These are phyloP conservation scores for Bemisia tabaci DNA, from an alignment of 1,140 invertebrate genomes.

Conservation along the genomic window DNA sequence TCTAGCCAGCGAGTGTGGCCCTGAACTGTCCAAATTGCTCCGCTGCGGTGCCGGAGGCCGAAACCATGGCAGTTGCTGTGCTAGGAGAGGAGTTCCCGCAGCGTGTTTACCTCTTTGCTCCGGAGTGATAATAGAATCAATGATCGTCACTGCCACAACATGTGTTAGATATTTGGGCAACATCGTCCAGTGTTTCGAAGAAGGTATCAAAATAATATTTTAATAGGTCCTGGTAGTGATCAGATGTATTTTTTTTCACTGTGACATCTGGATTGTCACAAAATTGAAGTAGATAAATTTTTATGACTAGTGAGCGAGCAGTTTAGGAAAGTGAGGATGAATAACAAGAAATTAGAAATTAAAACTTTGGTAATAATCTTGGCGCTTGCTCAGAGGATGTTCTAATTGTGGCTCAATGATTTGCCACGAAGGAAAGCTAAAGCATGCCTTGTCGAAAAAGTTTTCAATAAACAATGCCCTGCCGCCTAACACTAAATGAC, in stretches of 20 bases:
- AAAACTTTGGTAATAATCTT: too few species aligned
- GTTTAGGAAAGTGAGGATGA: too few species aligned
- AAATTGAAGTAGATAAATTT: too few species aligned
- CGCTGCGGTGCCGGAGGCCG: slow-evolving; percentile 55
- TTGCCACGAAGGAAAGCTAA: too few species aligned
- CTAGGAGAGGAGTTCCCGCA: slow-evolving; percentile 52
- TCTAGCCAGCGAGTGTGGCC: slow-evolving; percentile 45
- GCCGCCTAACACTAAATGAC: too few species aligned
- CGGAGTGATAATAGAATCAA: slow-evolving; percentile 40
- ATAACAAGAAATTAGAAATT: too few species aligned
- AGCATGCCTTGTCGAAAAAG: too few species aligned
- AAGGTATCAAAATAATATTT: slow-evolving; percentile 39
- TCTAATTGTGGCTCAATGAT: too few species aligned
- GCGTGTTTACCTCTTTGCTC: slow-evolving; percentile 56
- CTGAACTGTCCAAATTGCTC: slow-evolving; percentile 51
- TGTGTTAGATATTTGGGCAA: slow-evolving; percentile 68
- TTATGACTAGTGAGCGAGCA: too few species aligned
- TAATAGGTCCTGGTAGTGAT: slow-evolving; percentile 2
- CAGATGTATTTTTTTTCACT: slow-evolving; percentile 10
- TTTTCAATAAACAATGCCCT: too few species aligned
- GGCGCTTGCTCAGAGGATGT: too few species aligned
- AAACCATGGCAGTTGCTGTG: slow-evolving; percentile 60
- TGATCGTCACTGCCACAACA: slow-evolving; percentile 41
- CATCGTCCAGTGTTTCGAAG: slow-evolving; percentile 70
- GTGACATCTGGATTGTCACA: too few species aligned